Conservation (phyloP, 1,140 invertebrate species). For the Trissolcus basalis region DNA sequence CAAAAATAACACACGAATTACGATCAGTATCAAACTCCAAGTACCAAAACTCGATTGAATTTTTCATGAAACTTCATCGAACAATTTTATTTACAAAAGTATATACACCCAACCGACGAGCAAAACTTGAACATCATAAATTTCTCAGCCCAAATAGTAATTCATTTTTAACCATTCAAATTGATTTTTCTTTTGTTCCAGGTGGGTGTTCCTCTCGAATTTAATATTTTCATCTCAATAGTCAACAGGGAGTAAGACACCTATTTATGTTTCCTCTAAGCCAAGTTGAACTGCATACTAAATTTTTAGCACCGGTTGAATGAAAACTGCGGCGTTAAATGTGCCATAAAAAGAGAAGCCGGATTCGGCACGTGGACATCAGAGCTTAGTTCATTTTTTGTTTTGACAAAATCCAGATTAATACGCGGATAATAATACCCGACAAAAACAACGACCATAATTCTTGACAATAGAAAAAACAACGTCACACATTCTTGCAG, state of each 20-base stretch:
- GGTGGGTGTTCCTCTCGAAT: conserved; percentile 51
- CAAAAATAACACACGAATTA: too few species aligned
- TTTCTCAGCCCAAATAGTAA: too few species aligned
- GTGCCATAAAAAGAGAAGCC: conserved; percentile 27
- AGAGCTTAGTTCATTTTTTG: conserved; percentile 30
- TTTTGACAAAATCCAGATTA: conserved; percentile 67
- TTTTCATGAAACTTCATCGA: too few species aligned
- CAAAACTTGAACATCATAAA: too few species aligned
- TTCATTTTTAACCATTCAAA: too few species aligned
- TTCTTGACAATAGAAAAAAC: conserved; percentile 39
- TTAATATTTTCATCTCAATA: conserved; percentile 13
- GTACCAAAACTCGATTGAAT: too few species aligned
- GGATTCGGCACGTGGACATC: conserved; percentile 42
- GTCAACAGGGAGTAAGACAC: conserved; percentile 30
- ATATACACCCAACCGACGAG: too few species aligned
- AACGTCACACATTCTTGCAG: conserved; percentile 16
- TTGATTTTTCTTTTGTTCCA: conserved; percentile 61
- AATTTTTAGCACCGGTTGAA: conserved; percentile 13
- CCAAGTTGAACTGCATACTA: conserved; percentile 3
- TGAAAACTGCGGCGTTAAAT: conserved; percentile 21
- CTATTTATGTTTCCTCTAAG: conserved; percentile 21
- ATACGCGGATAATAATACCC: conserved; percentile 70
- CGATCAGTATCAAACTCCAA: too few species aligned
- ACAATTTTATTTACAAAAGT: too few species aligned
- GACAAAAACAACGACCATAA: conserved; percentile 59